These are phyloP conservation scores for Coptodon bakossiorum DNA, from an alignment of 2,113 vertebrate genomes.

Conservation along the genomic window DNA sequence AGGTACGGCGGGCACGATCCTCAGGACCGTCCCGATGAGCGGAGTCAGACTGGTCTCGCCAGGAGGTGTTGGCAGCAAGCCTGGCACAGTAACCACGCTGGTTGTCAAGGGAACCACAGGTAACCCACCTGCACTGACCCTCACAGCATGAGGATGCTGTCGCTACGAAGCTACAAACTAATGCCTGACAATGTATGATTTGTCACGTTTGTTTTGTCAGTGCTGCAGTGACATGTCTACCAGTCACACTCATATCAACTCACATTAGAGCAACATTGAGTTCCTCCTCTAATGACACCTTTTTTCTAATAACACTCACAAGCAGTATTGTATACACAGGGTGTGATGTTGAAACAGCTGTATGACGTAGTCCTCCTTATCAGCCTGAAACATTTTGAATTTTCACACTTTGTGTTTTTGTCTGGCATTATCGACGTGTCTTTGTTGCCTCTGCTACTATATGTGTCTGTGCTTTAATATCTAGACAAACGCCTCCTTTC, in stretches of 20 bases:
- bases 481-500: neutral
- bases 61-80: constrained; percentile 76
- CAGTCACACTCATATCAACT: accelerated
- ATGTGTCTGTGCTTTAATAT: accelerated
- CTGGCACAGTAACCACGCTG: constrained; percentile 75
- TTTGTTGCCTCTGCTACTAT: neutral
- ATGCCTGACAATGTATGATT: neutral
- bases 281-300: accelerated
- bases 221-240: neutral
- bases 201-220: neutral
- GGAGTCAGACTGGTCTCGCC: constrained; percentile 80
- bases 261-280: neutral
- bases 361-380: accelerated
- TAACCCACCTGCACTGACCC: constrained; percentile 11
- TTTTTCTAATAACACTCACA: neutral
- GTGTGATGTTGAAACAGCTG: neutral
- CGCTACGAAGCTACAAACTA: neutral
- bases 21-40: constrained; percentile 81
- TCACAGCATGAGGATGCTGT: accelerated
- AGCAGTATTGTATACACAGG: neutral
- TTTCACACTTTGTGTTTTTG: neutral
- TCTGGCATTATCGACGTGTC: neutral
- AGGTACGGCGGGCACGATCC: constrained; percentile 80
- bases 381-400: neutral
- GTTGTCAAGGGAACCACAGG: constrained; percentile 85